Conservation (phyloP, 1,140 invertebrate species). For the Zelostemma sp. region DNA sequence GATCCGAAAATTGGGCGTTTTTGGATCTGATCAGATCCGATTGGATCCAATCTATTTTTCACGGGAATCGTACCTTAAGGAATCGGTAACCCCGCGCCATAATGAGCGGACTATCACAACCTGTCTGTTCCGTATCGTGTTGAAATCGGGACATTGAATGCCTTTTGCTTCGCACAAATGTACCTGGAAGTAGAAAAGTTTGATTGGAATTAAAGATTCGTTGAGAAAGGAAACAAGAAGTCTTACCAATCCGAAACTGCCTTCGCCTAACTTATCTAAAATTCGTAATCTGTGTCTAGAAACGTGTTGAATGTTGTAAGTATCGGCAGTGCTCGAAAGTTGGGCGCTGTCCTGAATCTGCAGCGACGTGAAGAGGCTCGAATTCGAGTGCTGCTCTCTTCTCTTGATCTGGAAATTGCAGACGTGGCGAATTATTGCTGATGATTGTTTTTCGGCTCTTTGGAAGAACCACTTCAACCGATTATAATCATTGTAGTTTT, state of each 20-base stretch:
- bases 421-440: neutral
- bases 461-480: too few relatives aligned
- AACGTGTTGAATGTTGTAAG: slow-evolving; percentile 68
- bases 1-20: too few relatives aligned
- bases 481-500: too few relatives aligned
- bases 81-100: slow-evolving; percentile 77
- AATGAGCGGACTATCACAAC: slow-evolving; percentile 82
- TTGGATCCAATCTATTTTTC: too few relatives aligned
- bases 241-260: slow-evolving; percentile 88
- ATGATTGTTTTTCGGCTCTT: too few relatives aligned
- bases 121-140: slow-evolving; percentile 75
- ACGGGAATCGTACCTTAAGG: slow-evolving; percentile 74
- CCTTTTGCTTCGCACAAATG: slow-evolving; percentile 82
- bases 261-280: slow-evolving; percentile 88
- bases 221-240: too few relatives aligned
- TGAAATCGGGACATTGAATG: slow-evolving; percentile 73
- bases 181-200: slow-evolving; percentile 75
- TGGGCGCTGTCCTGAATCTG: slow-evolving; percentile 77
- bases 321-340: slow-evolving; percentile 51
- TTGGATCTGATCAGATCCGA: too few relatives aligned
- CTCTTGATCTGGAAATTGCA: slow-evolving; percentile 72
- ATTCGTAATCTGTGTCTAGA: slow-evolving; percentile 86
- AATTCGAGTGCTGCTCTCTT: slow-evolving; percentile 73
- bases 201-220: too few relatives aligned
- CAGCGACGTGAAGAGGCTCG: slow-evolving; percentile 74